Conservation (phyloP, 1,140 invertebrate species). For the Philotrypesis tridentata region DNA sequence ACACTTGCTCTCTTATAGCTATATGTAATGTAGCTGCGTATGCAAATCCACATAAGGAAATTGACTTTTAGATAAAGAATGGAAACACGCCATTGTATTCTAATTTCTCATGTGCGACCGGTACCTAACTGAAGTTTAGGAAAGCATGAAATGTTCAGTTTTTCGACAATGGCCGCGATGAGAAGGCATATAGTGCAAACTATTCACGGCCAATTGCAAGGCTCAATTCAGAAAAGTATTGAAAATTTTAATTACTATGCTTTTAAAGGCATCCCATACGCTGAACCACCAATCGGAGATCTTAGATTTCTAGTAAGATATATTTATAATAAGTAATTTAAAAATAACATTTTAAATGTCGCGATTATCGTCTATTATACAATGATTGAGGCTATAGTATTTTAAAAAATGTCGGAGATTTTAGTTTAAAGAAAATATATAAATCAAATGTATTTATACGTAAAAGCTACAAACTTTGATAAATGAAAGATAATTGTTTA, state of each 20-base stretch:
- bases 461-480: no score
- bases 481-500: no score
- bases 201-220: background rate
- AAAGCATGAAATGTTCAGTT: conserved; percentile 13
- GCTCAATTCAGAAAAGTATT: conserved; percentile 21
- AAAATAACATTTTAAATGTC: no score
- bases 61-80: background rate
- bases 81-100: conserved; percentile 30
- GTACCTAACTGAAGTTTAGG: background rate
- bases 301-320: conserved; percentile 41
- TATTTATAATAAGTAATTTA: background rate
- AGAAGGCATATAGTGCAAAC: conserved; percentile 7
- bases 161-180: conserved; percentile 2
- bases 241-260: conserved; percentile 38
- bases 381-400: no score
- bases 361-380: no score
- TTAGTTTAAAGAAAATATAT: no score
- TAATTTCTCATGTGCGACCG: background rate
- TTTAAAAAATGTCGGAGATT: no score
- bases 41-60: no score
- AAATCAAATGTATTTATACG: no score
- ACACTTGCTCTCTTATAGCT: no score
- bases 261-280: conserved; percentile 44
- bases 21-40: no score
- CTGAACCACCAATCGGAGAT: conserved; percentile 40